A percentile compares a stretch with the other conserved stretches of the same genome.
Conservation (phyloP, 1,140 invertebrate species). For the Drosophila santomea region DNA sequence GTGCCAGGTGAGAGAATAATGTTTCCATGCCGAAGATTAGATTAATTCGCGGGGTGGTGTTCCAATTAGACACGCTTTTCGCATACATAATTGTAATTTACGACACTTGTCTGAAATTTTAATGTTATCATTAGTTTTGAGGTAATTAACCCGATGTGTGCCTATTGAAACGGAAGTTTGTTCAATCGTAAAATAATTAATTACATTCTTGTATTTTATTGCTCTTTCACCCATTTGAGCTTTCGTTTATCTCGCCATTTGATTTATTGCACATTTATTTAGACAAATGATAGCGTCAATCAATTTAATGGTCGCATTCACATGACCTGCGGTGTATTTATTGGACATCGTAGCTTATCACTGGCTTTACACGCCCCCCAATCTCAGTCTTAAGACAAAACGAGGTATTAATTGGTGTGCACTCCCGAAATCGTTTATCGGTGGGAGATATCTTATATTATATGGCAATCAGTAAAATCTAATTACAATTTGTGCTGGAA, state of each 20-base stretch:
- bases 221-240: not conserved
- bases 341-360: slow-evolving; percentile 22
- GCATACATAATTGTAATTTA: not conserved
- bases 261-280: slow-evolving; percentile 14
- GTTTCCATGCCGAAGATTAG: slow-evolving; percentile 13
- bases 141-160: not conserved
- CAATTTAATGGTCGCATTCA: slow-evolving; percentile 29
- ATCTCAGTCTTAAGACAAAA: slow-evolving; percentile 44
- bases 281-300: not conserved
- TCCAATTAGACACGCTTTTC: not conserved
- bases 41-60: not conserved
- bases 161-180: not conserved
- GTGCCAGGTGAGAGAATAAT: slow-evolving; percentile 5
- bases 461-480: slow-evolving; percentile 59
- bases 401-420: slow-evolving; percentile 37
- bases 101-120: not conserved
- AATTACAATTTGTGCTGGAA: slow-evolving; percentile 64
- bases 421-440: slow-evolving; percentile 70
- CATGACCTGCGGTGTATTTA: slow-evolving; percentile 50
- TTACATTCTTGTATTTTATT: slow-evolving; percentile 1
- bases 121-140: not conserved
- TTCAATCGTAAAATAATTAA: slow-evolving; percentile 8
- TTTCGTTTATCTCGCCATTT: not conserved
- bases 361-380: not conserved
- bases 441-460: slow-evolving; percentile 54